These are phyloP conservation scores for Leptinotarsa lineolata DNA, from an alignment of 1,140 invertebrate species.

Conservation along the genomic window DNA sequence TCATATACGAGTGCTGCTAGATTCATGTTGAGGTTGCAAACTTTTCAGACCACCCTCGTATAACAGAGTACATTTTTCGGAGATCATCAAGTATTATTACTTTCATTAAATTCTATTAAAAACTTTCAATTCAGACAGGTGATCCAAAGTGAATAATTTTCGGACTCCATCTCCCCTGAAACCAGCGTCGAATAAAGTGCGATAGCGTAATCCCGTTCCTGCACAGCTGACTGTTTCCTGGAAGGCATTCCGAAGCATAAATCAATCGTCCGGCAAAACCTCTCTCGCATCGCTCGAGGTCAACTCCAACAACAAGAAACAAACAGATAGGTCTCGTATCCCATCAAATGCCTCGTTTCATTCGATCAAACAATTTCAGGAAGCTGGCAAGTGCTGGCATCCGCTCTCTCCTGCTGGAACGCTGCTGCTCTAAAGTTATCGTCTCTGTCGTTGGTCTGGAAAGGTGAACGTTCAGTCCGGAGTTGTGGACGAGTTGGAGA, in stretches of 20 bases:
- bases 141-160: too few relatives aligned
- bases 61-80: too few relatives aligned
- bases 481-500: not conserved
- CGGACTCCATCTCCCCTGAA: too few relatives aligned
- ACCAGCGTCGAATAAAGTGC: too few relatives aligned
- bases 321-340: constrained; percentile 8
- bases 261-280: not conserved
- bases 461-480: not conserved
- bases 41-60: too few relatives aligned
- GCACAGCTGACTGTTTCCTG: not conserved
- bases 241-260: not conserved
- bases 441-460: constrained; percentile 1
- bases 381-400: constrained; percentile 7
- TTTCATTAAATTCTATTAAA: too few relatives aligned
- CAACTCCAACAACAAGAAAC: constrained; percentile 5
- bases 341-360: constrained; percentile 7
- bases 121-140: too few relatives aligned
- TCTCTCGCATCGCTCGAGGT: not conserved
- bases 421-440: not conserved
- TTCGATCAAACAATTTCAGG: constrained; percentile 8
- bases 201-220: too few relatives aligned
- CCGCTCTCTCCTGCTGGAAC: not conserved
- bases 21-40: too few relatives aligned
- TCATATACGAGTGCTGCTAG: too few relatives aligned
- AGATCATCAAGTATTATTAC: too few relatives aligned